Base-by-base conservation (phyloP, 2,113 vertebrate genomes). In the Cyphomyrus plagiostoma region DNA sequence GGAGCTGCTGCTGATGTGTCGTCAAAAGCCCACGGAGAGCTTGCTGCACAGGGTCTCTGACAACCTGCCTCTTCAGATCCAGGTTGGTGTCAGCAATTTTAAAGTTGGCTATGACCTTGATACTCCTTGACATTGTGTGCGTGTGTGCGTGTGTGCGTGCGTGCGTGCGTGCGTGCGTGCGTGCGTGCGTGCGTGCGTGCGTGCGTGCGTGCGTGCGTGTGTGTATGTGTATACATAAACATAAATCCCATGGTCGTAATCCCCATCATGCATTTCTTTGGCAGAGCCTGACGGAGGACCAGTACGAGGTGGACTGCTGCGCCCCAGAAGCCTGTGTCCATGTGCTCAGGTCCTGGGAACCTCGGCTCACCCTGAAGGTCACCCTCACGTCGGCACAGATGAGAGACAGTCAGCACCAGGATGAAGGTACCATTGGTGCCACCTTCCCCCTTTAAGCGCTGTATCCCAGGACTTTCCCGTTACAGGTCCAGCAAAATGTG, bases 1-100 rank as follows among this genome's bases (percentile, higher is more conserved):
- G 95, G 98, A 99, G 94, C 95, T 99, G 94, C 98, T 99, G 95
- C 96, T 99, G 93, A 97, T 99, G 98, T 99, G 98, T 94, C 96
- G 97, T 95, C 97, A 99, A 93, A 99, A 98, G 91, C 98, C 98
- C 94, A 98, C 98, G 88, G 96, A 97, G 95, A 97, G 96, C 83
- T 95, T 99, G 94, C 95, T 99, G 95, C 94, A 95, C 92, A 96
- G 94, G 35, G 97, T 99, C 94, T 97, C 96, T 95, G 97, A 97
- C 92, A 97, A 99, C 95, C 97, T 99, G 92, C 98, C 98, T 90
- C 89, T 97, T 93, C 98, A 99, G 94, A 99, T 99, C 90, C 96
- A 98, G 96, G 97, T 98, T 92, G 96, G 96, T 56, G 95, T 88
- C 86, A 39, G 49, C 30, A 30, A 39, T 10, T 4, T 35, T 9